Percentiles rank a stretch among this genome's conserved stretches.
Evolutionary conservation across 2,797 vertebrate genomes (phyloP).

Genomic region (Orestias chungarensis): DNA sequence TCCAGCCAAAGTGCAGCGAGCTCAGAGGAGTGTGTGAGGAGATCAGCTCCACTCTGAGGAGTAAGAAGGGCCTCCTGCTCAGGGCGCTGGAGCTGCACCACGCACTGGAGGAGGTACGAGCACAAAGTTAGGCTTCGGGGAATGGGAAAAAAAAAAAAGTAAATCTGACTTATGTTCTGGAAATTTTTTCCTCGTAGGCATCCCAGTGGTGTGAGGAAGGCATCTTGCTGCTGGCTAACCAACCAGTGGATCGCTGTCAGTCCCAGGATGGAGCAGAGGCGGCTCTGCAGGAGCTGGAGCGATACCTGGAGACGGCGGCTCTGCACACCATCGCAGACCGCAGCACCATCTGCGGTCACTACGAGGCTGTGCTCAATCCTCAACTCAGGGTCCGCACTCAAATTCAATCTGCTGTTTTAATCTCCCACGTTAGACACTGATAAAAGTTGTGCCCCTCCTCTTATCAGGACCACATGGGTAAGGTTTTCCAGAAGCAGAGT

Average conservation of each 20-base stretch:
- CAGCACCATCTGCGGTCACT: conserved; percentile 85
- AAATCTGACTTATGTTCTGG: neutral
- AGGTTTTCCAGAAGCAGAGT: conserved; percentile 92
- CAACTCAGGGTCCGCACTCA: conserved; percentile 84
- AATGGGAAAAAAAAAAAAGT: too few species aligned
- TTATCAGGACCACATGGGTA: conserved; percentile 89
- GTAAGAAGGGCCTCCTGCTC: conserved; percentile 81
- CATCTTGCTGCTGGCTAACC: conserved; percentile 92
- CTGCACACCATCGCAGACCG: conserved; percentile 85
- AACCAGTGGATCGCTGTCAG: conserved; percentile 95
- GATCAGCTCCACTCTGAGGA: conserved; percentile 72
- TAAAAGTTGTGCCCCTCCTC: neutral
- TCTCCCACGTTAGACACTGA: neutral
- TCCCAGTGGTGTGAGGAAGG: conserved; percentile 93
- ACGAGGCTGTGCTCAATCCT: conserved; percentile 84
- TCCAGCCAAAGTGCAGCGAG: conserved; percentile 92
- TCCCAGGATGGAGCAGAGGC: conserved; percentile 96
- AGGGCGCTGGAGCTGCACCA: conserved; percentile 89
- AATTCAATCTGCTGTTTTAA: neutral
- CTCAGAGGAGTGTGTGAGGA: conserved; percentile 83
- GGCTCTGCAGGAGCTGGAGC: conserved; percentile 93
- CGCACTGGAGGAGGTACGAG: conserved; percentile 86
- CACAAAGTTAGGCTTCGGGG: too few species aligned
- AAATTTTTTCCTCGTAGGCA: conserved; percentile 71
- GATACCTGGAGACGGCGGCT: conserved; percentile 86